These are phyloP conservation scores for Cheilosia scutellata DNA, from an alignment of 2,888 invertebrate species.

Conservation along the genomic window DNA sequence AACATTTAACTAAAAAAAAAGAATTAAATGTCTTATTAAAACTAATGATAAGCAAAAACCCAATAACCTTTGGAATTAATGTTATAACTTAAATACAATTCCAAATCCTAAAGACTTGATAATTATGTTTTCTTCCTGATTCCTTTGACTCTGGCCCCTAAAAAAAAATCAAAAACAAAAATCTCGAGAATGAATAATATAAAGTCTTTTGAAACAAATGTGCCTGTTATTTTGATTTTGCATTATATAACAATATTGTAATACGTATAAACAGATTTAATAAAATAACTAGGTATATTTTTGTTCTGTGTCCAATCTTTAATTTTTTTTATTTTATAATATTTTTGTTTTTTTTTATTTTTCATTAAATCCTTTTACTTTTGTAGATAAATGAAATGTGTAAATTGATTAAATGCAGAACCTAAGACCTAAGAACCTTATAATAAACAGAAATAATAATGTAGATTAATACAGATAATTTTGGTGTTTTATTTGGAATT, in stretches of 20 bases:
- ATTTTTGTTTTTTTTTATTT: background rate
- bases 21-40: constrained; percentile 39
- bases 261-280: constrained; percentile 32
- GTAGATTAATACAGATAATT: constrained; percentile 61
- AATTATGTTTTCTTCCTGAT: constrained; percentile 39
- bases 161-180: constrained; percentile 6
- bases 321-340: constrained; percentile 26
- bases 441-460: constrained; percentile 56
- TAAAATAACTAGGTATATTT: constrained; percentile 17
- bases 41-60: constrained; percentile 23
- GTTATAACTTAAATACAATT: constrained; percentile 29
- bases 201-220: constrained; percentile 49
- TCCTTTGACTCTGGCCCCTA: constrained; percentile 19
- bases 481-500: constrained; percentile 9
- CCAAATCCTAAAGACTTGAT: constrained; percentile 57
- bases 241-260: constrained; percentile 57
- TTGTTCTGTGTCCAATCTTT: constrained; percentile 31
- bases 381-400: constrained; percentile 74
- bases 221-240: constrained; percentile 65
- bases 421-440: constrained; percentile 72
- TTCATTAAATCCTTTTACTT: constrained; percentile 33
- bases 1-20: constrained; percentile 16
- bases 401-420: constrained; percentile 73
- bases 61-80: constrained; percentile 37
- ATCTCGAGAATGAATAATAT: constrained; percentile 14